These are phyloP conservation scores for Gymnoscelis rufifasciata DNA, from an alignment of 2,888 invertebrate species.

Conservation along the genomic window DNA sequence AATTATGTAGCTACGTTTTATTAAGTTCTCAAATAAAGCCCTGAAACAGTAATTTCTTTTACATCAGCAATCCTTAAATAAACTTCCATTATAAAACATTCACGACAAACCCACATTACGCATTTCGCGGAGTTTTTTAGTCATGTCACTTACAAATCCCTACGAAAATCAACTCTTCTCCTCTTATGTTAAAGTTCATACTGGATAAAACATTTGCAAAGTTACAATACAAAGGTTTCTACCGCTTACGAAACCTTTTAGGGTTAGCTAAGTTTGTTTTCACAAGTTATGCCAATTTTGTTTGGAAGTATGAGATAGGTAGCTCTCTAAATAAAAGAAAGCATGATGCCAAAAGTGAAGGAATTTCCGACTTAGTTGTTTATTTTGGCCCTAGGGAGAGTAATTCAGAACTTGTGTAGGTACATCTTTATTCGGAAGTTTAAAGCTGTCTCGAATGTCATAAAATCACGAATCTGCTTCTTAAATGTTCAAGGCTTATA, in stretches of 20 bases:
- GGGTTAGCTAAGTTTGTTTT: constrained; percentile 19
- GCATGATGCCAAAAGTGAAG: background rate
- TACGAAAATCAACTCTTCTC: background rate
- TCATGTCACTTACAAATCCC: background rate
- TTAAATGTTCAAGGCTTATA: no score
- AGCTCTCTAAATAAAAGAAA: constrained; percentile 10
- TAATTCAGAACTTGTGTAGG: no score
- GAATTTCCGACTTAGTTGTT: background rate
- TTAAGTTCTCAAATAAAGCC: no score
- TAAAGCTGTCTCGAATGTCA: no score
- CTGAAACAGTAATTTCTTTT: no score
- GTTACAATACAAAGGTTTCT: constrained; percentile 12
- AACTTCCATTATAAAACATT: background rate
- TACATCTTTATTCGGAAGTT: no score
- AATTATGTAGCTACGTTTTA: no score
- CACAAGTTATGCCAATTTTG: constrained; percentile 12
- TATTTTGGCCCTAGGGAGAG: no score
- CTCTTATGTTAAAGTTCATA: background rate
- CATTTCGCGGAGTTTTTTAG: background rate
- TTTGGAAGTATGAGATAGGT: constrained; percentile 10
- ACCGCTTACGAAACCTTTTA: constrained; percentile 19
- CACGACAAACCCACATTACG: no score
- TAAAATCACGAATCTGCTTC: no score
- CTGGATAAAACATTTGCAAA: constrained; percentile 10
- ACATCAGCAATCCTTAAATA: no score